Conservation (phyloP, 2,888 invertebrate genomes). For the Epiblema foenella region DNA sequence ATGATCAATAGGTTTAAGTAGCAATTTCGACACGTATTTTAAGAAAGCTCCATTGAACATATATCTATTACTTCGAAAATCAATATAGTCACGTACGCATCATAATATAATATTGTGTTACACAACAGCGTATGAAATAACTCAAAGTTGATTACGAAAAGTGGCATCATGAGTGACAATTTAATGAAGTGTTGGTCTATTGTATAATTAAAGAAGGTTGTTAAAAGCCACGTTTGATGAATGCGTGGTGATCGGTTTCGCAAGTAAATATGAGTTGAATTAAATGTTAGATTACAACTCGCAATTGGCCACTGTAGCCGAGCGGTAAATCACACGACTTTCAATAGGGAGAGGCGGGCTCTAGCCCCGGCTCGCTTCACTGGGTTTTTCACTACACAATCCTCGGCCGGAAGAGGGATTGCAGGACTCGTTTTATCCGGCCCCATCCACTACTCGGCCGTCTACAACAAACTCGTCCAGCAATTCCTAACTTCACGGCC, state of each 20-base stretch:
- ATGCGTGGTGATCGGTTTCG: conserved; percentile 49
- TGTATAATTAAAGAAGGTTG: conserved; percentile 76
- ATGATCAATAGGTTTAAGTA: conserved; percentile 12
- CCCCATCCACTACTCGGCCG: too few relatives aligned
- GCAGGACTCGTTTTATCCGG: too few relatives aligned
- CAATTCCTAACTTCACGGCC: too few relatives aligned
- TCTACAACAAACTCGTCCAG: too few relatives aligned
- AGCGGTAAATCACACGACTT: too few relatives aligned
- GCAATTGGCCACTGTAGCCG: neutral
- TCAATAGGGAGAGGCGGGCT: too few relatives aligned
- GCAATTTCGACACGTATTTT: conserved; percentile 12
- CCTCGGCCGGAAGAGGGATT: too few relatives aligned
- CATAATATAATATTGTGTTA: conserved; percentile 34
- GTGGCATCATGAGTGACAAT: conserved; percentile 76
- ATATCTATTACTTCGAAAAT: conserved; percentile 50
- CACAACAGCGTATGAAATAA: conserved; percentile 23
- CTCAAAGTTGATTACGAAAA: conserved; percentile 59
- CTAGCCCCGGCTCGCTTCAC: too few relatives aligned
- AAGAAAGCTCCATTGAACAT: conserved; percentile 3
- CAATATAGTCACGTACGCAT: conserved; percentile 58
- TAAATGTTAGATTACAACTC: conserved; percentile 1
- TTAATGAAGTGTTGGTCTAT: conserved; percentile 78
- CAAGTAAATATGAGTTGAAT: conserved; percentile 21
- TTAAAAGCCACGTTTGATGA: conserved; percentile 72
- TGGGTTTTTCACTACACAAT: too few relatives aligned